These are phyloP conservation scores for Caerostris extrusa DNA, from an alignment of 1,140 invertebrate species.

Conservation along the genomic window DNA sequence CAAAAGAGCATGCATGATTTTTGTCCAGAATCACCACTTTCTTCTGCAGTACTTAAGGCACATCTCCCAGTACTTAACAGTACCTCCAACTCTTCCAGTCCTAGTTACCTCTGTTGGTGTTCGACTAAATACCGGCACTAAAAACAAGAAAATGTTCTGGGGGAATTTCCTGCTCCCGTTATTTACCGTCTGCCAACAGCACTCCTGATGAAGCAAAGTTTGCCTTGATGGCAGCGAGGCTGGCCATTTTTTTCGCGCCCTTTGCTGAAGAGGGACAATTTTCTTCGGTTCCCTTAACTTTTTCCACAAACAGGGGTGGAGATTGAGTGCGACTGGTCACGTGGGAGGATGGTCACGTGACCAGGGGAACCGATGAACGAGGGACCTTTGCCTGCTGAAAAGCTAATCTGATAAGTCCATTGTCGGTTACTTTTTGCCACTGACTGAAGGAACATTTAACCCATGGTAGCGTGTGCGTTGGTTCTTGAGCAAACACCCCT, in stretches of 20 bases:
- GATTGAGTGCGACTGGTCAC: constrained; percentile 75
- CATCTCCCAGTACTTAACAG: no score
- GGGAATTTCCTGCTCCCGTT: constrained; percentile 21
- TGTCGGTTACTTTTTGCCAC: constrained; percentile 75
- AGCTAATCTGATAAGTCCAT: constrained; percentile 76
- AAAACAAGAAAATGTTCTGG: neutral
- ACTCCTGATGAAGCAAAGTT: constrained; percentile 70
- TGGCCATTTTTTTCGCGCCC: neutral
- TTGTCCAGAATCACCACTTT: no score
- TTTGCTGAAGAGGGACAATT: constrained; percentile 67
- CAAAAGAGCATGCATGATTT: no score
- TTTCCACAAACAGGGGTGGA: constrained; percentile 76
- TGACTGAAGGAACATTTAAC: constrained; percentile 68
- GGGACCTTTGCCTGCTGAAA: constrained; percentile 44
- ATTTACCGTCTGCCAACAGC: constrained; percentile 55
- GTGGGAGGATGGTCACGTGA: constrained; percentile 69
- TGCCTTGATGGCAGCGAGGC: constrained; percentile 46
- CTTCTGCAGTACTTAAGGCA: no score
- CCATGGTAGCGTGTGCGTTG: constrained; percentile 55
- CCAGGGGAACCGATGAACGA: constrained; percentile 68
- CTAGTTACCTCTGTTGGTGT: neutral
- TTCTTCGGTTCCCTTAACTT: constrained; percentile 70
- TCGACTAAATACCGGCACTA: constrained; percentile 4
- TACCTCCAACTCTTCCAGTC: neutral
- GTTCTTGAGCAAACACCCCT: constrained; percentile 61